Base-by-base conservation (phyloP, 2,113 vertebrate genomes). In the Kryptolebias marmoratus region DNA sequence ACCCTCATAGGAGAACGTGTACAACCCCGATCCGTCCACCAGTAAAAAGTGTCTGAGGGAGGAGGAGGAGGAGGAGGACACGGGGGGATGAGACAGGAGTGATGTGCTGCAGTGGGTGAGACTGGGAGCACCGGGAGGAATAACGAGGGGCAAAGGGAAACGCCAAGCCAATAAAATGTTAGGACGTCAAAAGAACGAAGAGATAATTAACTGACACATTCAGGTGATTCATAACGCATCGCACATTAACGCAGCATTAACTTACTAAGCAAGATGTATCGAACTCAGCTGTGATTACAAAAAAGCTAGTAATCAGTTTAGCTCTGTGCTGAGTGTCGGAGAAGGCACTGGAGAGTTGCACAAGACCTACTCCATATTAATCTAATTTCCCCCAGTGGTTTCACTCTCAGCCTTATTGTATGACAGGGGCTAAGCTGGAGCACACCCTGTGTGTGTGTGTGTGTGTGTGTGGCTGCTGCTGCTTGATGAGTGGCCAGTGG, bases 1-100 rank as follows among this genome's bases (percentile, higher is more conserved):
- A 4, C 97, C 97, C 73, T 99, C 97, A 65, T 99, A 98, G 10
- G 97, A 98, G 90, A 96, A 97, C 72, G 95, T 91, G 84, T 96
- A 97, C 78, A 99, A 88, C 6, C 96, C 96, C 64, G 95, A 94
- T 85, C 97, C 96, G 75, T 99, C 96, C 64, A 96, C 94, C 5
- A 99, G 93, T 77, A 99, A 94, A 91, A 98, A 97, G 91, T 96
- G 94, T 75, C 97, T 99, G 83, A 36, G 72, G 57, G 55, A 52
- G 30, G 15, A 45, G 72, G 62, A 63, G 11, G 3, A 5, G 60
- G 22, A 5, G 60, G 22, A 77, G 12, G 39, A 64, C 18, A 48
- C 14, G 22, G 65, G 68, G 1, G 32, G 28, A 49, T 75, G 22
- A 75, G 49, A 70, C 22, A 1, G 11, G 50, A 64, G 27, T 48